Evolutionary conservation across 2,888 invertebrate genomes (phyloP).

Genomic region (Aphidoletes aphidimyza): DNA sequence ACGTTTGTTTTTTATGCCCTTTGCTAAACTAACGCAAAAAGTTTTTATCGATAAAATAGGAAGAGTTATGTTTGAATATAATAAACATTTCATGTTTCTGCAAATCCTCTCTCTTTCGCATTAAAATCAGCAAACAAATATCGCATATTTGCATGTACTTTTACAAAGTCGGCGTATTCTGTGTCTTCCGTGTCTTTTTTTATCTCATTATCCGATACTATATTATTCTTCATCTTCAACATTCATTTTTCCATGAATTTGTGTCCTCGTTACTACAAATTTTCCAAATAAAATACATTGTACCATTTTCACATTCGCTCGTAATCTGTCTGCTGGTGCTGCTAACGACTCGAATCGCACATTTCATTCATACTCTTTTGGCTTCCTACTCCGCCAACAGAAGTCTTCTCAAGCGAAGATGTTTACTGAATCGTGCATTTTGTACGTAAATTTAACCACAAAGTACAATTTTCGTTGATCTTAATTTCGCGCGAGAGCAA

Average conservation of each 20-base stretch:
- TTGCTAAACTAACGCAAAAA: too few relatives aligned
- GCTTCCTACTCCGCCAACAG: too few relatives aligned
- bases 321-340: neutral
- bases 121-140: neutral
- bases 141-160: too few relatives aligned
- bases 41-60: neutral
- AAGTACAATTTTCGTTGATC: slow-evolving; percentile 37
- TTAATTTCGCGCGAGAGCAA: slow-evolving; percentile 1
- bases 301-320: neutral
- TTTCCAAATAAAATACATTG: slow-evolving; percentile 28
- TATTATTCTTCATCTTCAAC: neutral
- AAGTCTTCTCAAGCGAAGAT: too few relatives aligned
- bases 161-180: too few relatives aligned
- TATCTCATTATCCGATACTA: neutral
- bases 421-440: neutral
- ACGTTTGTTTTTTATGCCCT: too few relatives aligned
- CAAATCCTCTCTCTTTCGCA: neutral
- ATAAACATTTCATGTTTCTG: slow-evolving; percentile 29
- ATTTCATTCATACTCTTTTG: too few relatives aligned
- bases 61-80: slow-evolving; percentile 6
- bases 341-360: too few relatives aligned
- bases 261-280: neutral
- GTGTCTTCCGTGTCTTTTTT: neutral
- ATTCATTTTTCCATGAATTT: neutral
- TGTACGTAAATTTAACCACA: slow-evolving; percentile 25